Base-by-base conservation (phyloP, 2,113 vertebrate genomes). In the Ceyx melanurus region DNA sequence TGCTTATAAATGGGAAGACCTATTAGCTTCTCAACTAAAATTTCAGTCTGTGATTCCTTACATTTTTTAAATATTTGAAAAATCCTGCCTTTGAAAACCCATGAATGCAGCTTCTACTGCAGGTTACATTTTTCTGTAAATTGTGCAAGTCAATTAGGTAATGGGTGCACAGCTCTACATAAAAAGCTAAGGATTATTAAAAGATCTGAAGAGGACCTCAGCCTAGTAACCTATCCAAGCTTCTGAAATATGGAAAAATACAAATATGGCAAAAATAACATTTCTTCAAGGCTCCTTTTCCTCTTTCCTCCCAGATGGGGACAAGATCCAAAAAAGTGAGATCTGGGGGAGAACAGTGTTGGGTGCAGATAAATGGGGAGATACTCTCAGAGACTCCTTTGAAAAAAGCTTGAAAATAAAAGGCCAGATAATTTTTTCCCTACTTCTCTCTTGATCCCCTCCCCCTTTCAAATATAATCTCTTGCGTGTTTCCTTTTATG, bases 401-500 rank as follows among this genome's bases (percentile, higher is more conserved):
- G 29, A 68, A 66, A 70, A 46, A 75, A 75, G 3, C 16, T 9
- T 50, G 13, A 42, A 70, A 77, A 88, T 62, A 48, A 72, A 94
- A 86, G n/a, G 11, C 12, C 75, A 78, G 60, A 78, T 11, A 56
- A 26, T 67, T 73, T 57, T 70, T 42, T 15, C 14, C 10, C 12
- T 18, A 9, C 18, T 68, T 3, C 2, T 54, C 21, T 81, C 48
- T 74, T 80, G 35, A 43, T 64, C 42, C 53, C n/a, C 28, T 60
- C 35, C 31, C 14, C 66, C 18, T 82, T 87, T 87, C 67, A 88
- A 60, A 28, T 57, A 77, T 28, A 0, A 0, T 53, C 65, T 88
- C 85, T 90, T 94, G 62, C 80, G 93, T 84, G 16, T 86, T 83
- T 91, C 33, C 29, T 91, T 89, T 75, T 21, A 50, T 83, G 20